These are phyloP conservation scores for Dasyornis broadbenti DNA, from an alignment of 2,113 vertebrate species.

Conservation along the genomic window DNA sequence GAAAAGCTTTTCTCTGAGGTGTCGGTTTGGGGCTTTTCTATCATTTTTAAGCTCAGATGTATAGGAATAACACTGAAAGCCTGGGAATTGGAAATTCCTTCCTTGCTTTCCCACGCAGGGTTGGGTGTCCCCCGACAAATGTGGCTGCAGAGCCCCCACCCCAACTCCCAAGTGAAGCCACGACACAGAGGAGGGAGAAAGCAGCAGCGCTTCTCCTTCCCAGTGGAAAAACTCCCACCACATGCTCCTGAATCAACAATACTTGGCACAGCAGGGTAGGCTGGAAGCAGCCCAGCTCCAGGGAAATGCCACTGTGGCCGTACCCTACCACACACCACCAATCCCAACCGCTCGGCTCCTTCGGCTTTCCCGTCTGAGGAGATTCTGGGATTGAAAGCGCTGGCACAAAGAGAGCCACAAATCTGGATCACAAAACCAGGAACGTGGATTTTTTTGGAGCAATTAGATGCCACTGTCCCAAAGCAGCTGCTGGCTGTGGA, in stretches of 20 bases:
- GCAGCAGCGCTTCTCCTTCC: background rate
- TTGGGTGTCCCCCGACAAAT: too few relatives aligned
- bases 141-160: background rate
- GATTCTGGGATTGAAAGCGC: background rate
- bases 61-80: background rate
- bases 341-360: background rate
- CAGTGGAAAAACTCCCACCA: background rate
- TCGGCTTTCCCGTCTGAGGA: background rate
- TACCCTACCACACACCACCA: background rate
- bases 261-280: background rate
- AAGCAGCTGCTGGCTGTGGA: background rate
- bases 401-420: background rate
- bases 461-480: background rate
- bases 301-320: background rate
- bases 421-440: background rate
- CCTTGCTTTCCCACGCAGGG: background rate
- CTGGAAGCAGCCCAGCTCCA: background rate
- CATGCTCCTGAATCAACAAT: background rate
- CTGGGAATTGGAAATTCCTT: background rate
- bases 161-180: background rate
- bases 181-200: background rate
- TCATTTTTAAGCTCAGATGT: background rate
- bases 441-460: background rate
- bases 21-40: fast-evolving
- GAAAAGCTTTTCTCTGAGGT: background rate